Evolutionary conservation across 1,140 invertebrate genomes (phyloP).

Genomic region (Sycophaga agraensis): DNA sequence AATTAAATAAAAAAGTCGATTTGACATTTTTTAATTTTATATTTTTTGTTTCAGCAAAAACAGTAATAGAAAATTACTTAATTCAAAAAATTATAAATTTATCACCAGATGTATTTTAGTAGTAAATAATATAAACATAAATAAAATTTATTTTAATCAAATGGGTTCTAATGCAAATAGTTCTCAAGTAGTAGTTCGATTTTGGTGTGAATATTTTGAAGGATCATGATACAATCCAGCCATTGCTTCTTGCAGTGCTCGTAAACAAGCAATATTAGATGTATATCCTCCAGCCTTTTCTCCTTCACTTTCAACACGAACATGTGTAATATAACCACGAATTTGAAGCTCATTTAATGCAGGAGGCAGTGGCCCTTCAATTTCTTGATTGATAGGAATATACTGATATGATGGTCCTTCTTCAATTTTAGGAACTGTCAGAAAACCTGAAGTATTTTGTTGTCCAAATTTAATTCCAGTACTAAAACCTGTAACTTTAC

Average conservation of each 20-base stretch:
- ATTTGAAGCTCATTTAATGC: constrained; percentile 63
- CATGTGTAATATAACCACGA: constrained; percentile 75
- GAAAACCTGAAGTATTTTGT: constrained; percentile 56
- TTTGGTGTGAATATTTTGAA: constrained; percentile 30
- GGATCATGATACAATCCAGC: constrained; percentile 74
- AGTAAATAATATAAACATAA: constrained; percentile 20
- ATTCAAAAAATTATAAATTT: constrained; percentile 46
- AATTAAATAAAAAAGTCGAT: neutral
- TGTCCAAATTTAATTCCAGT: constrained; percentile 77
- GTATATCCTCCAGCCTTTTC: constrained; percentile 89
- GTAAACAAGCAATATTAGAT: constrained; percentile 76
- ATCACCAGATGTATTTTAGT: constrained; percentile 33
- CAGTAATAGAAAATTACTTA: constrained; percentile 56
- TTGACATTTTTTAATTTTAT: neutral
- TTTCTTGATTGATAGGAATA: constrained; percentile 59
- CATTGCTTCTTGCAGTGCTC: constrained; percentile 89
- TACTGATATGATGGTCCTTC: constrained; percentile 77
- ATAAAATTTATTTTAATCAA: neutral
- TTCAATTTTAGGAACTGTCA: constrained; percentile 71
- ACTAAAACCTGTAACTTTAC: constrained; percentile 73
- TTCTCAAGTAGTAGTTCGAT: neutral
- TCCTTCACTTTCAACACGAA: constrained; percentile 67
- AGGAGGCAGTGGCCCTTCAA: constrained; percentile 77
- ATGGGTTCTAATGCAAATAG: too few species aligned
- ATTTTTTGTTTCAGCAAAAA: constrained; percentile 49